Percentiles rank a stretch among this genome's conserved stretches.
Evolutionary conservation across 2,797 vertebrate genomes (phyloP).

Genomic region (Denticeps clupeoides): DNA sequence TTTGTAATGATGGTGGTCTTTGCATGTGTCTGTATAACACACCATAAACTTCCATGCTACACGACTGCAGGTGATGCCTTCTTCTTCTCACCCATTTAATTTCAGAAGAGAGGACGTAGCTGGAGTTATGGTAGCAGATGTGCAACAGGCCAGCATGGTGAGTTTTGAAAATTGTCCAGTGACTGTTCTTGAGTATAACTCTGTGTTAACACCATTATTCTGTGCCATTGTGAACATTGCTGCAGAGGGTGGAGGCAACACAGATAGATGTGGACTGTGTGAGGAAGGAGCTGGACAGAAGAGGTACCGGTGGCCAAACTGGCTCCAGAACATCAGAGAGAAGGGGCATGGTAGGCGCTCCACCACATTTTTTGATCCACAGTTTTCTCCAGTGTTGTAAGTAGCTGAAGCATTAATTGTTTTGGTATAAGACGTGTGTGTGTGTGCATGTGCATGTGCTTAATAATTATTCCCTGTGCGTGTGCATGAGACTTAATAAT

Average conservation of each 20-base stretch:
- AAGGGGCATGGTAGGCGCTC: slow-evolving; percentile 61
- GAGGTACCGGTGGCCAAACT: slow-evolving; percentile 60
- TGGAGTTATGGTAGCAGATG: slow-evolving; percentile 76
- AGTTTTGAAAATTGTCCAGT: slow-evolving; percentile 31
- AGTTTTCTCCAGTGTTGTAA: too few relatives aligned
- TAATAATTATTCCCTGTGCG: not conserved
- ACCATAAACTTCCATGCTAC: not conserved
- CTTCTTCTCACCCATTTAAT: slow-evolving; percentile 18
- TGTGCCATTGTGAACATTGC: not conserved
- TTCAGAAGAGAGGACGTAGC: slow-evolving; percentile 77
- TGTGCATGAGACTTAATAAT: too few relatives aligned
- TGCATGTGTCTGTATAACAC: not conserved
- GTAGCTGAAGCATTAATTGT: too few relatives aligned
- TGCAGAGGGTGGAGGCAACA: slow-evolving; percentile 77
- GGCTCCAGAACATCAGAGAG: slow-evolving; percentile 67
- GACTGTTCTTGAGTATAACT: not conserved
- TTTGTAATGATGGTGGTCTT: not conserved
- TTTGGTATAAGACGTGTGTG: too few relatives aligned
- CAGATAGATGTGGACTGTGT: slow-evolving; percentile 82
- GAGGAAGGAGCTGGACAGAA: slow-evolving; percentile 70
- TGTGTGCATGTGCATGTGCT: not conserved
- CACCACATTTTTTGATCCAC: not conserved
- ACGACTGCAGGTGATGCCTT: slow-evolving; percentile 26
- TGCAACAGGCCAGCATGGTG: slow-evolving; percentile 89
- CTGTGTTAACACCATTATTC: not conserved